phyloP scores from a whole-genome alignment of 2,888 invertebrate species.

The Microchrysa polita region DNA sequence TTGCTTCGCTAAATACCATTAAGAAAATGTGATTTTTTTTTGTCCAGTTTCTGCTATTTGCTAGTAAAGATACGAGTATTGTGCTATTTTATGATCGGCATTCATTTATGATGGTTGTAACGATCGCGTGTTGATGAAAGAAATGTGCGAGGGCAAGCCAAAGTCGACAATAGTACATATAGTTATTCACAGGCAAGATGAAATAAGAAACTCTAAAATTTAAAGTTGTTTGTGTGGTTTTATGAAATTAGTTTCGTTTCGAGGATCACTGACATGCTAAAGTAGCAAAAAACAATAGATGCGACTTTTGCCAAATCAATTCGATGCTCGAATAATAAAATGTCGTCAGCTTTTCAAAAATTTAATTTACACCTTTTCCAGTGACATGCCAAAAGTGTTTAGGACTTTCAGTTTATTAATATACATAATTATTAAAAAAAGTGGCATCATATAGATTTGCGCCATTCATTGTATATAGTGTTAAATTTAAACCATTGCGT shows the following conservation, averaged over 20 bases:
- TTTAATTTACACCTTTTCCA: slow-evolving; percentile 24
- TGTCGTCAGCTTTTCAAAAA: background rate
- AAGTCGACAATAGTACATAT: background rate
- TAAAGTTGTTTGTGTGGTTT: background rate
- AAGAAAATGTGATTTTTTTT: slow-evolving; percentile 26
- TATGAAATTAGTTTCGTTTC: slow-evolving; percentile 24
- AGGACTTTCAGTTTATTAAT: background rate
- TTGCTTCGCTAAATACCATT: slow-evolving; percentile 29
- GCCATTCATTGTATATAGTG: too few relatives aligned
- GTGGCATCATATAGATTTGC: slow-evolving; percentile 22
- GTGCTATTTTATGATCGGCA: slow-evolving; percentile 13
- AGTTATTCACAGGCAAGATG: background rate
- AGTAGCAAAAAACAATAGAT: slow-evolving; percentile 7
- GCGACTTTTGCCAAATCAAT: slow-evolving; percentile 13
- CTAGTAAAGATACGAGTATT: slow-evolving; percentile 17
- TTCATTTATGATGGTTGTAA: slow-evolving; percentile 12
- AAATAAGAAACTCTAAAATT: background rate
- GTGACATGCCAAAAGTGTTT: slow-evolving; percentile 19
- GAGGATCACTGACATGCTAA: slow-evolving; percentile 3
- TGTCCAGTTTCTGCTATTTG: too few relatives aligned
- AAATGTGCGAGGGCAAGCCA: background rate
- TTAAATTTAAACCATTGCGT: too few relatives aligned
- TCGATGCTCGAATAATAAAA: background rate
- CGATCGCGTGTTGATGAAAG: slow-evolving; percentile 1
- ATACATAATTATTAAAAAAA: background rate